Base-by-base conservation (phyloP, 2,113 vertebrate genomes). In the Bagarius yarrelli region DNA sequence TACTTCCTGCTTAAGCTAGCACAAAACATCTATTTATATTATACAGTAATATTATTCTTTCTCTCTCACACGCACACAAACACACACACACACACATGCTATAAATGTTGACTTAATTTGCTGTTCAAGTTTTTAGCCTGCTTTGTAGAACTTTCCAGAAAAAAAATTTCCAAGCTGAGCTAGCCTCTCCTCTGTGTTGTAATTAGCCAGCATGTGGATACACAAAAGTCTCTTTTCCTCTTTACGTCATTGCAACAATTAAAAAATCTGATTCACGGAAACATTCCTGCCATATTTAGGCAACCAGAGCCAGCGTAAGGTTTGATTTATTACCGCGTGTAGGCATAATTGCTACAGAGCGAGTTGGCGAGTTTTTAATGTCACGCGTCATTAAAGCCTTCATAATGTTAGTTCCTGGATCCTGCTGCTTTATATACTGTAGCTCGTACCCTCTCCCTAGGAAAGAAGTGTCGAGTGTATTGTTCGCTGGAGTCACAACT, bases 391-490 rank as follows among this genome's bases (percentile, higher is more conserved):
- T 67, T 79, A 67, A 79, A 79, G 50, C 21, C 47, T 53, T 57
- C 52, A 53, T 59, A 27, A 55, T 55, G 47, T 71, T 71, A 27
- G 53, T 30, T 59, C 13, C 34, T 18, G 15, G 34, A 30, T 57
- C 52, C 13, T 32, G 15, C 36, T 57, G 53, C 64, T 79, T 55
- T 52, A 82, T 23, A 2, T 73, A 6, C 36, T 40, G 36, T 40
- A 44, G 84, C 72, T 70, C 53, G 36, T 25, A 69, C 32, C 30
- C 3, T 18, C 25, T 67, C 1, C 9, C 25, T 30, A 64, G 70
- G 18, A 56, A 70, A 75, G 32, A 53, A 44, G 3, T 11, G n/a
- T 64, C 81, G 80, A 87, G 86, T 80, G 85, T 86, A 86, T 82
- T 76, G 1, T 61, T 77, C 56, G 64, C 47, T 74, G 57, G 34